These are phyloP conservation scores for Orthonyx spaldingii DNA, from an alignment of 2,113 vertebrate species.

Conservation along the genomic window DNA sequence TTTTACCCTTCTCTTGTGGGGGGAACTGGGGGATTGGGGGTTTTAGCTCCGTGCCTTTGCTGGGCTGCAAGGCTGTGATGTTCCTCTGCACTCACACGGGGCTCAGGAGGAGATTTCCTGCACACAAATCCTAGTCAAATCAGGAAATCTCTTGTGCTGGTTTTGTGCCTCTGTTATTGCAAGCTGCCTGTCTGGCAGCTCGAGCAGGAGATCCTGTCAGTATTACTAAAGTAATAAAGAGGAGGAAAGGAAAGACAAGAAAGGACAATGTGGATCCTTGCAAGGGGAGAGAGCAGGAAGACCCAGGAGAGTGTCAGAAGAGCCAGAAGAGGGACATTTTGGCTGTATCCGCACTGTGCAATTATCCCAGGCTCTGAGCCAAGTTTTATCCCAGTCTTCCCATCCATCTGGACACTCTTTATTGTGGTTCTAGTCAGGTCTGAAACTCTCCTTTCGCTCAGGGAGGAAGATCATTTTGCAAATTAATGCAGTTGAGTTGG, in stretches of 20 bases:
- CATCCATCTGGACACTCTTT: neutral
- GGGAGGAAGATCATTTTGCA: neutral
- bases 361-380: neutral
- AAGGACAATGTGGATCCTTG: neutral
- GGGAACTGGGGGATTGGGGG: neutral
- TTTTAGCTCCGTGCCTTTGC: neutral
- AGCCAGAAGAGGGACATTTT: neutral
- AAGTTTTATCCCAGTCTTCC: neutral
- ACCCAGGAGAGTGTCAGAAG: neutral
- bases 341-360: neutral
- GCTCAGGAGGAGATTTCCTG: neutral
- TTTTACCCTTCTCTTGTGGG: neutral
- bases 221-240: slow-evolving; percentile 1
- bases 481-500: neutral
- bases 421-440: neutral
- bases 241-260: neutral
- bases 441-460: neutral
- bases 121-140: neutral
- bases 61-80: neutral
- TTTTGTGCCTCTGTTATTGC: neutral
- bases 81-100: neutral
- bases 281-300: neutral
- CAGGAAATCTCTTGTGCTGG: neutral
- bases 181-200: neutral
- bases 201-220: neutral